A percentile compares a stretch with the other conserved stretches of the same genome.
phyloP scores from a whole-genome alignment of 2,888 invertebrate species.

The Chouioia cunea region DNA sequence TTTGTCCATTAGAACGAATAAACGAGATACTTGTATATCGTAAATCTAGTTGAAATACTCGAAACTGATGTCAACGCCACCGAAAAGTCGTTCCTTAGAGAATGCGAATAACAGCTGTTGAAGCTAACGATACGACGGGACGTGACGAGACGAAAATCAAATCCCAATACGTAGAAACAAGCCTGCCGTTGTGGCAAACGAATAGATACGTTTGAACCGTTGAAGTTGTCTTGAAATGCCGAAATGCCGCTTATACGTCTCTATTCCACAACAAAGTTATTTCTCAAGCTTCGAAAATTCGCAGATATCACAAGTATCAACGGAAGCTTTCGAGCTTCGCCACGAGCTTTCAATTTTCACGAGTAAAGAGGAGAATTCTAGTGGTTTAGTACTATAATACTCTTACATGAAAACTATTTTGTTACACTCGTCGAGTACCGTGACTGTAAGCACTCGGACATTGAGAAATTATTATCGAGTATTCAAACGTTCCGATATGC shows the following conservation, averaged over 20 bases:
- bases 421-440: slow-evolving; percentile 40
- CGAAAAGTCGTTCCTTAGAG: no score
- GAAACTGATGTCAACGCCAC: no score
- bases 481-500: no score
- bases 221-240: neutral
- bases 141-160: slow-evolving; percentile 39
- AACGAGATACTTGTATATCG: slow-evolving; percentile 16
- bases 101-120: neutral
- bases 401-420: slow-evolving; percentile 38
- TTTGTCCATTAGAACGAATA: no score
- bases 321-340: slow-evolving; percentile 42
- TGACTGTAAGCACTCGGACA: slow-evolving; percentile 28
- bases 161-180: neutral
- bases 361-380: slow-evolving; percentile 28
- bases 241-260: slow-evolving; percentile 2
- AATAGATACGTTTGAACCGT: neutral
- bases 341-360: slow-evolving; percentile 41
- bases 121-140: slow-evolving; percentile 34
- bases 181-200: neutral
- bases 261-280: slow-evolving; percentile 10
- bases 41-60: slow-evolving; percentile 14
- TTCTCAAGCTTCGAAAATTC: slow-evolving; percentile 22
- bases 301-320: slow-evolving; percentile 21
- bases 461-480: slow-evolving; percentile 1
- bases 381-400: slow-evolving; percentile 16